phyloP scores from a whole-genome alignment of 1,140 invertebrate genomes.

The Lamellibrachia luymesi region DNA sequence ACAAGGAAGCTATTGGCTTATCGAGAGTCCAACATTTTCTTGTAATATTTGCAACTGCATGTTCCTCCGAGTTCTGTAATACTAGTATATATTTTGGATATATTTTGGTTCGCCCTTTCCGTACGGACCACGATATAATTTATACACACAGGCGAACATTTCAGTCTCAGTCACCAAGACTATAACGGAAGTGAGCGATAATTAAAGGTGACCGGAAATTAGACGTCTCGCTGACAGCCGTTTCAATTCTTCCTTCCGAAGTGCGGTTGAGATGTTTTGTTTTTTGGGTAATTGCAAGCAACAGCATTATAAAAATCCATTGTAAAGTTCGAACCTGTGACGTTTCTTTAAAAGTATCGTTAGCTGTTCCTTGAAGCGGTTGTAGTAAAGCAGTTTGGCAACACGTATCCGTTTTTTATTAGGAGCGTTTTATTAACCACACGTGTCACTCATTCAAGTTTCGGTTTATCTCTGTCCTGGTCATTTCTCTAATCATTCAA shows the following conservation, averaged over 20 bases:
- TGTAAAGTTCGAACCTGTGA: neutral
- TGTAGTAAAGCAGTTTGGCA: neutral
- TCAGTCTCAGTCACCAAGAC: neutral
- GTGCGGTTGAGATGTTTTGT: neutral
- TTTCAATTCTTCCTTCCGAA: neutral
- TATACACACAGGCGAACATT: too few relatives aligned
- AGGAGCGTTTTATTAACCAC: neutral
- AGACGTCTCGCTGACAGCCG: neutral
- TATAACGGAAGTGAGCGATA: neutral
- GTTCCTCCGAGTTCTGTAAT: too few relatives aligned
- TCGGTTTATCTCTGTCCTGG: neutral
- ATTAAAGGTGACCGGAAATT: neutral
- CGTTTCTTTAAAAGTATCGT: neutral
- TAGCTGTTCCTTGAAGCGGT: neutral
- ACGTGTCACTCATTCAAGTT: neutral
- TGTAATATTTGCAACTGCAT: too few relatives aligned
- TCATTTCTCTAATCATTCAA: neutral
- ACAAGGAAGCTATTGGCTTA: too few relatives aligned
- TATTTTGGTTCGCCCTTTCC: too few relatives aligned
- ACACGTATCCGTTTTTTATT: neutral
- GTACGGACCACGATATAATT: too few relatives aligned
- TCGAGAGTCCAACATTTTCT: too few relatives aligned
- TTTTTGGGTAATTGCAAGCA: neutral
- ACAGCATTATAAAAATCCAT: neutral
- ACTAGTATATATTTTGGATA: too few relatives aligned